A percentile compares a stretch with the other conserved stretches of the same genome.
Conservation (phyloP, 2,797 vertebrate species). For the Parambassis ranga region DNA sequence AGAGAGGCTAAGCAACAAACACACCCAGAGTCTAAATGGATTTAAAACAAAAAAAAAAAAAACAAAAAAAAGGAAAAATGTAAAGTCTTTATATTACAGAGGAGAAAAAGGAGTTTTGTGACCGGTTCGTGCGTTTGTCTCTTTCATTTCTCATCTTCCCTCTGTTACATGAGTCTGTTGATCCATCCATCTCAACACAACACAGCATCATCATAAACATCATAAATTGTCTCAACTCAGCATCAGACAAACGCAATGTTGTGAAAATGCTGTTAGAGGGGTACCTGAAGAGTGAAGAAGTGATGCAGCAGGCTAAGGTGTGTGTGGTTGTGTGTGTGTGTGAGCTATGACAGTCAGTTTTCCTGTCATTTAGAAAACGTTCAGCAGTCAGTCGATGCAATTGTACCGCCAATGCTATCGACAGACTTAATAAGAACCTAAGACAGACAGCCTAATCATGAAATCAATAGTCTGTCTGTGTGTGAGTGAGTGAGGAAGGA, state of each 20-base stretch:
- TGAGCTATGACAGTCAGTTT: slow-evolving; percentile 17
- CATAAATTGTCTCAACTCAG: slow-evolving; percentile 41
- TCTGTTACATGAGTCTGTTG: slow-evolving; percentile 22
- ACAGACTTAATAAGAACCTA: slow-evolving; percentile 56
- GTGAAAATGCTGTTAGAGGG: slow-evolving; percentile 4
- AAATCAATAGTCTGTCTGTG: slow-evolving; percentile 70
- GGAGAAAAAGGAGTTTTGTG: slow-evolving; percentile 42
- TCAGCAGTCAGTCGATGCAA: slow-evolving; percentile 27
- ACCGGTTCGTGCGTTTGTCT: slow-evolving; percentile 30
- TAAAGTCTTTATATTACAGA: slow-evolving; percentile 76
- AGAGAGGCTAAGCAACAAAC: slow-evolving; percentile 79
- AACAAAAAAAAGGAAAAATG: slow-evolving; percentile 29
- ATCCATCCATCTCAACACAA: slow-evolving; percentile 36
- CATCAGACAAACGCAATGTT: slow-evolving; percentile 19
- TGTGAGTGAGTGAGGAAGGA: slow-evolving; percentile 37
- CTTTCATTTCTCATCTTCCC: slow-evolving; percentile 19
- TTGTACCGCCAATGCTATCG: slow-evolving; percentile 42
- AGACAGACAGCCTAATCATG: slow-evolving; percentile 67
- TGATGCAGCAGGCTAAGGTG: slow-evolving; percentile 20
- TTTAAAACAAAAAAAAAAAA: slow-evolving; percentile 40
- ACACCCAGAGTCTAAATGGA: slow-evolving; percentile 77
- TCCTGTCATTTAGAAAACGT: slow-evolving; percentile 43
- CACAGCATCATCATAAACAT: slow-evolving; percentile 18
- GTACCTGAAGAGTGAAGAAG: background rate
- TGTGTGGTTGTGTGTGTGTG: too few relatives aligned